Evolutionary conservation across 2,888 invertebrate species (phyloP).

Genomic region (Pammene aurita): DNA sequence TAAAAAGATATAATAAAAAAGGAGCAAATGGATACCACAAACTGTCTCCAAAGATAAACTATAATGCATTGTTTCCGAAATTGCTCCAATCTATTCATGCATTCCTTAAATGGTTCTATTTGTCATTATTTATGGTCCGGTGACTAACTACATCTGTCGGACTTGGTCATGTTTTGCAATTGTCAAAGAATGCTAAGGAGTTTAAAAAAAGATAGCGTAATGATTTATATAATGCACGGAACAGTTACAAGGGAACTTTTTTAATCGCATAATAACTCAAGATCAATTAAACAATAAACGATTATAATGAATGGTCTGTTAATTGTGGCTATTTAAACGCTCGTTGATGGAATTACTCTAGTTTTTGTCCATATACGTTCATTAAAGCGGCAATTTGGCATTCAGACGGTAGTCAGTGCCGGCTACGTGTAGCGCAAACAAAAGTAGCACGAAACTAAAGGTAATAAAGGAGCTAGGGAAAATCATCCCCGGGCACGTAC

Average conservation of each 20-base stretch:
- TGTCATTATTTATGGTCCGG: slow-evolving; percentile 40
- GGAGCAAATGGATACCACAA: slow-evolving; percentile 52
- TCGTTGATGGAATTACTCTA: slow-evolving; percentile 41
- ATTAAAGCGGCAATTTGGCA: slow-evolving; percentile 57
- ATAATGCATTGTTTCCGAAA: slow-evolving; percentile 53
- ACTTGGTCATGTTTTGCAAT: neutral
- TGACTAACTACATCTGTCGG: slow-evolving; percentile 23
- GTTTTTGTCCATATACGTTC: slow-evolving; percentile 52
- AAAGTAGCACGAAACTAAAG: slow-evolving; percentile 69
- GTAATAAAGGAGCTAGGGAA: slow-evolving; percentile 66
- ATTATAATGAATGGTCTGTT: slow-evolving; percentile 54
- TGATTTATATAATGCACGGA: slow-evolving; percentile 13
- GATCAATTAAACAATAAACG: slow-evolving; percentile 54
- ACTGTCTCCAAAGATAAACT: slow-evolving; percentile 55
- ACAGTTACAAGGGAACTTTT: slow-evolving; percentile 22
- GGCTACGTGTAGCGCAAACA: slow-evolving; percentile 69
- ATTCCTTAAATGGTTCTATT: slow-evolving; percentile 34
- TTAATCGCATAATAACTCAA: slow-evolving; percentile 44
- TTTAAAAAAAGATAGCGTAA: slow-evolving; percentile 15
- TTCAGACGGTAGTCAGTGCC: slow-evolving; percentile 58
- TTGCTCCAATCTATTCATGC: slow-evolving; percentile 47
- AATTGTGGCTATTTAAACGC: slow-evolving; percentile 51
- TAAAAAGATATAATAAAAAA: slow-evolving; percentile 57
- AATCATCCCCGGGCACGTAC: slow-evolving; percentile 71
- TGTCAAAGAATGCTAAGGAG: neutral